Conservation (phyloP, 2,113 vertebrate genomes). For the Odontophorus gujanensis region DNA sequence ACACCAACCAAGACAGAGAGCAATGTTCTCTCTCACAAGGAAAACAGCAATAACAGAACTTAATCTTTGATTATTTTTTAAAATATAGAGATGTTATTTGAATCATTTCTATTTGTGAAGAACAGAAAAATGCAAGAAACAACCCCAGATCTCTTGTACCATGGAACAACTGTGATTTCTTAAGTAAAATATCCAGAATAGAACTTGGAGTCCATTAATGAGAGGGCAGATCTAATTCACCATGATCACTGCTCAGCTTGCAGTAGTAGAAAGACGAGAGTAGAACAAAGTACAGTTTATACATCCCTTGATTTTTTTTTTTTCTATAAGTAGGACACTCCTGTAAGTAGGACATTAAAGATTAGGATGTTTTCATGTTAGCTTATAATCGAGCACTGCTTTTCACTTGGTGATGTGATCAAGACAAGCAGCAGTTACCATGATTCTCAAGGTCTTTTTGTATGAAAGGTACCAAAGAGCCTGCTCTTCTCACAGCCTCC, state of each 20-base stretch:
- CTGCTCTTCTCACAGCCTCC: not conserved
- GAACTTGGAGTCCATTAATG: not conserved
- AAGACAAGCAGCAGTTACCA: not conserved
- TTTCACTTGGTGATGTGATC: not conserved
- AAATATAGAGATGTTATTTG: not conserved
- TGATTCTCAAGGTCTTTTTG: fast-evolving
- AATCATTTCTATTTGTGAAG: not conserved
- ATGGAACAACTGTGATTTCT: not conserved
- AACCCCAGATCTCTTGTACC: not conserved
- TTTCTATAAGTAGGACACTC: not conserved
- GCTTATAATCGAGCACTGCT: not conserved
- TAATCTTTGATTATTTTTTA: not conserved
- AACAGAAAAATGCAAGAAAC: not conserved
- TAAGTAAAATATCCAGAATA: not conserved
- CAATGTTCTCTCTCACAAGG: not conserved
- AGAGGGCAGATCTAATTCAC: not conserved
- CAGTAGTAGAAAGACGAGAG: not conserved
- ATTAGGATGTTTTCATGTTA: not conserved
- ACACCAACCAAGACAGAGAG: not conserved
- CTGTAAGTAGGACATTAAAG: not conserved
- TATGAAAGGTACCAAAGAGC: not conserved
- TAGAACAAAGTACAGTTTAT: not conserved
- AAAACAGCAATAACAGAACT: not conserved
- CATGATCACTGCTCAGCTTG: not conserved
- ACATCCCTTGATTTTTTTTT: not conserved